Evolutionary conservation across 2,797 vertebrate species (phyloP).

Genomic region (Artibeus lituratus): DNA sequence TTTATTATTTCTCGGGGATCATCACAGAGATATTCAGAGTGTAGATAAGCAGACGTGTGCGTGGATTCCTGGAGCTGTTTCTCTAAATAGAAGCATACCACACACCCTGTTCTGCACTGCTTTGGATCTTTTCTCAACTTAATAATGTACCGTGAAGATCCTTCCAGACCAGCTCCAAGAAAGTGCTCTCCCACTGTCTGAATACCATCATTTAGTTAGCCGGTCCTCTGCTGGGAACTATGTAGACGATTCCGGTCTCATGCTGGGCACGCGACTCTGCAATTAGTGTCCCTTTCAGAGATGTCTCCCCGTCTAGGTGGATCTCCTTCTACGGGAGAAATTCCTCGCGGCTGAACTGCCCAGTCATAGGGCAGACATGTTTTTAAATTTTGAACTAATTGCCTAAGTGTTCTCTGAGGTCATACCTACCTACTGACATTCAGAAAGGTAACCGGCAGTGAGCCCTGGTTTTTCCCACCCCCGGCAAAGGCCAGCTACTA

Average conservation of each 20-base stretch:
- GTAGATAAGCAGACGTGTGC: not conserved
- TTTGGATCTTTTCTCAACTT: not conserved
- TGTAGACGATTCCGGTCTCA: not conserved
- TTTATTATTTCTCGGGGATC: not conserved
- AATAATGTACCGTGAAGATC: not conserved
- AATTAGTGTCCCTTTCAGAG: not conserved
- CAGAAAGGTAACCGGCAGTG: not conserved
- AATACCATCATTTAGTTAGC: not conserved
- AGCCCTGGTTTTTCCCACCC: not conserved
- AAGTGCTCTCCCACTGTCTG: constrained; percentile 1
- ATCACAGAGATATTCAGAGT: not conserved
- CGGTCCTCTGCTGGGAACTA: not conserved
- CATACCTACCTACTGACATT: not conserved
- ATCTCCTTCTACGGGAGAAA: not conserved
- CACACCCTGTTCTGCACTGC: not conserved
- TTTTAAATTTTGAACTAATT: not conserved
- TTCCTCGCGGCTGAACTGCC: not conserved
- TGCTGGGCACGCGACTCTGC: not conserved
- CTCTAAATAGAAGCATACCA: not conserved
- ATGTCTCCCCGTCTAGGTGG: not conserved
- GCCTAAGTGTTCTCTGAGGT: not conserved
- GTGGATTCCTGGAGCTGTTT: not conserved
- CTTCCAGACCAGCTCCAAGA: not conserved
- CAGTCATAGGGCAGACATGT: not conserved
- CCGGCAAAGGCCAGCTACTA: not conserved